Conservation (phyloP, 2,797 vertebrate genomes). For the Cheirogaleus major region DNA sequence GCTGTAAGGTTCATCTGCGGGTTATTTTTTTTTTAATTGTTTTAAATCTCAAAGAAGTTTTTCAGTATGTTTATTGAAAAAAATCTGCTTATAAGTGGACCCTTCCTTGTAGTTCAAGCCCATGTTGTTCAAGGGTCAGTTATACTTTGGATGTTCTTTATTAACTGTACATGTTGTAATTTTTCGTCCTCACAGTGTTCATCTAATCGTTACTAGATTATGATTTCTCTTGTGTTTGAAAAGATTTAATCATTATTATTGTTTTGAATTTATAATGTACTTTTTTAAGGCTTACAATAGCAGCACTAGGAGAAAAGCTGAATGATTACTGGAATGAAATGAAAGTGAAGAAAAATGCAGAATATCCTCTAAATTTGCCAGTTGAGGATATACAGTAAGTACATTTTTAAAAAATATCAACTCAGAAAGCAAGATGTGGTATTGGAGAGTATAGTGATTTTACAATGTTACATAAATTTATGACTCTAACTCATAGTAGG, state of each 20-base stretch:
- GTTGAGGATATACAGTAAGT: slow-evolving; percentile 88
- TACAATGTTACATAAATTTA: neutral
- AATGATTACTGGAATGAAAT: slow-evolving; percentile 96
- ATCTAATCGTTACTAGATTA: neutral
- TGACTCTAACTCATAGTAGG: neutral
- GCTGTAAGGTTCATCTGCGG: neutral
- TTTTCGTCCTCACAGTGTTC: neutral
- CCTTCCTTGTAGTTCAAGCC: neutral
- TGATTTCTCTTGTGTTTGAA: slow-evolving; percentile 9
- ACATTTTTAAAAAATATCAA: neutral
- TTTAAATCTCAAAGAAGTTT: neutral
- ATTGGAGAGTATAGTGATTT: neutral
- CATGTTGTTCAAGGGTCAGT: neutral
- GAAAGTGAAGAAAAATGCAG: slow-evolving; percentile 83
- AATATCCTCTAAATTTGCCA: slow-evolving; percentile 85
- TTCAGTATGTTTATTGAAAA: neutral
- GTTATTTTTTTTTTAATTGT: neutral
- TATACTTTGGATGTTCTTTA: neutral
- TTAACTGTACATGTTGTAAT: neutral
- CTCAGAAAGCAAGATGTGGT: neutral
- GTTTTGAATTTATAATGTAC: slow-evolving; percentile 51
- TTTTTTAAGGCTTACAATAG: slow-evolving; percentile 90
- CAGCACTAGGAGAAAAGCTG: slow-evolving; percentile 91
- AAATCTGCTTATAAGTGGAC: neutral
- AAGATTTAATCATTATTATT: slow-evolving; percentile 27